A percentile compares a stretch with the other conserved stretches of the same genome.
phyloP scores from a whole-genome alignment of 2,888 invertebrate genomes.

The Chironomus riparius region DNA sequence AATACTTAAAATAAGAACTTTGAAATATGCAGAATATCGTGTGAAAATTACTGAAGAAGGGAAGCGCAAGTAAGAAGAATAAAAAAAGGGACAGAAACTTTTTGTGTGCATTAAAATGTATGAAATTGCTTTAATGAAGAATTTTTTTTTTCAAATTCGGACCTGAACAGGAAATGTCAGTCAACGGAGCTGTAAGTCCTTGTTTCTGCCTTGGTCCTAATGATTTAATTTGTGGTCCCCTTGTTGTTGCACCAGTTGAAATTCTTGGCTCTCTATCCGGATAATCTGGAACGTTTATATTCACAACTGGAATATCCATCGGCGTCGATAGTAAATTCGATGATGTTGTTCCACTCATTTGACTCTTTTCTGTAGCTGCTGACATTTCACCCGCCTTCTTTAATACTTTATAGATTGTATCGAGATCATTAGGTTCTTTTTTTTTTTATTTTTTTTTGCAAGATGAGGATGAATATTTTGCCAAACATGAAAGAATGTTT shows the following conservation, averaged over 20 bases:
- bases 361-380: conserved; percentile 28
- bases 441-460: not conserved
- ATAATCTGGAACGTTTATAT: conserved; percentile 37
- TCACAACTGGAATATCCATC: conserved; percentile 39
- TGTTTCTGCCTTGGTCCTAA: conserved; percentile 40
- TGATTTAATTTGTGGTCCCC: conserved; percentile 25
- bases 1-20: no score
- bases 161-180: conserved; percentile 42
- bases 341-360: not conserved
- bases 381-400: conserved; percentile 88
- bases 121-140: not conserved
- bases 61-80: not conserved
- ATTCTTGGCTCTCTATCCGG: conserved; percentile 32
- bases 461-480: not conserved
- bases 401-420: conserved; percentile 89
- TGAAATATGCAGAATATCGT: not conserved
- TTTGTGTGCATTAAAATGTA: not conserved
- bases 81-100: not conserved
- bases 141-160: no score
- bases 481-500: not conserved
- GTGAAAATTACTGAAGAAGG: not conserved
- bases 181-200: conserved; percentile 47
- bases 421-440: conserved; percentile 52
- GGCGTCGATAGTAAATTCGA: conserved; percentile 12
- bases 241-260: not conserved